Evolutionary conservation across 2,888 invertebrate species (phyloP).

Genomic region (Taphrorychus bicolor): DNA sequence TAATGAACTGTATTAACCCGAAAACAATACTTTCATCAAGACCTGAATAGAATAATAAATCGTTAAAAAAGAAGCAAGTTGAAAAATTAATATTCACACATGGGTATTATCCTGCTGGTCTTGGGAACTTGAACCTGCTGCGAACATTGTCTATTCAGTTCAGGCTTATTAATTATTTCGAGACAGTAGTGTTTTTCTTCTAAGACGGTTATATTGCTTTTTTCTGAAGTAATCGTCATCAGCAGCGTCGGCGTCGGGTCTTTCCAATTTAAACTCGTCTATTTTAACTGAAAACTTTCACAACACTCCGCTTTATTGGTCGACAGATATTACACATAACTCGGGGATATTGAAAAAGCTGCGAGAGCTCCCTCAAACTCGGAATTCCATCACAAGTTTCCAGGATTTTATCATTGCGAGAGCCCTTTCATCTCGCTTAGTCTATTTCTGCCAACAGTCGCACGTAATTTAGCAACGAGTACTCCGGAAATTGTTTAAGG

Average conservation of each 20-base stretch:
- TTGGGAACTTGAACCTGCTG: neutral
- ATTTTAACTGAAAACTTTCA: neutral
- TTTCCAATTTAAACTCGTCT: neutral
- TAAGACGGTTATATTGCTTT: too few relatives aligned
- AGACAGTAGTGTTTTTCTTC: too few relatives aligned
- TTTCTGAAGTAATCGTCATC: neutral
- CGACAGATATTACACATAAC: conserved; percentile 5
- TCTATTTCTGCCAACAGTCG: conserved; percentile 25
- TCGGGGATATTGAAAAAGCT: conserved; percentile 11
- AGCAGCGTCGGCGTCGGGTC: neutral
- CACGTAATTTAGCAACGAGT: conserved; percentile 27
- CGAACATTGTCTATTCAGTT: neutral
- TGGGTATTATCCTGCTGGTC: neutral
- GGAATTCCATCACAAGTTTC: conserved; percentile 16
- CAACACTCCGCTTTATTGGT: neutral
- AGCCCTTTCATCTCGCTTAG: conserved; percentile 17
- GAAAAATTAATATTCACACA: neutral
- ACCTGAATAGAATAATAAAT: neutral
- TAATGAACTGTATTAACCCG: neutral
- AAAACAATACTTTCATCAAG: neutral
- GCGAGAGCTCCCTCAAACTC: conserved; percentile 11
- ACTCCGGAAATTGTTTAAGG: conserved; percentile 25
- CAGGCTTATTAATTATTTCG: neutral
- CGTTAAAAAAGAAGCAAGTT: neutral
- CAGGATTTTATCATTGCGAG: conserved; percentile 17